A percentile compares a stretch with the other conserved stretches of the same genome.
Conservation (phyloP, 2,888 invertebrate species). For the Athripsodes cinereus region DNA sequence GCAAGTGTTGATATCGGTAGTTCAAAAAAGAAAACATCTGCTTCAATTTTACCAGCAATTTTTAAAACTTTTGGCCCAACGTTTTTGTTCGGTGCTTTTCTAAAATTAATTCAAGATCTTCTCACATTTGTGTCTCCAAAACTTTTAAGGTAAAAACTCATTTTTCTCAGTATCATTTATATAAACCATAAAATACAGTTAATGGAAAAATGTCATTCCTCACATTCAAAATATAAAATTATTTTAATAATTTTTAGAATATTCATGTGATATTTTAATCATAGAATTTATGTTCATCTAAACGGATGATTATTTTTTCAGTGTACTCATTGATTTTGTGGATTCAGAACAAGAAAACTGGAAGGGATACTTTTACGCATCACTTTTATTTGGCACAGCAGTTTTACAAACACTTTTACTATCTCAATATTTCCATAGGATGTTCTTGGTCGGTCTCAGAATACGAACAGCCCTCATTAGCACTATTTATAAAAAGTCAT, state of each 20-base stretch:
- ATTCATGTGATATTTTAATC: not conserved
- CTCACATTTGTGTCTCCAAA: slow-evolving; percentile 88
- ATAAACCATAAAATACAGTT: not conserved
- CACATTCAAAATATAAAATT: no score
- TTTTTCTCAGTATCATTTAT: not conserved
- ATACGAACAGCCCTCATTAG: slow-evolving; percentile 85
- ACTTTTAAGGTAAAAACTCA: slow-evolving; percentile 64
- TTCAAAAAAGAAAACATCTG: slow-evolving; percentile 59
- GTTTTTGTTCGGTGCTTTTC: slow-evolving; percentile 76
- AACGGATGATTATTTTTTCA: no score
- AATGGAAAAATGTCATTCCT: not conserved
- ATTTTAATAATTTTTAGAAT: no score
- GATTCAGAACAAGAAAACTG: slow-evolving; percentile 56
- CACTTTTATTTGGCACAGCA: slow-evolving; percentile 67
- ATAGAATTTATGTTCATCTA: not conserved
- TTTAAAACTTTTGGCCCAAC: slow-evolving; percentile 82
- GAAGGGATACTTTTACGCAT: slow-evolving; percentile 84
- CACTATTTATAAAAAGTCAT: slow-evolving; percentile 81
- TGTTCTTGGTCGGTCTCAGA: slow-evolving; percentile 86
- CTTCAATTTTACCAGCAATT: slow-evolving; percentile 80
- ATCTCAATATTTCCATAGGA: slow-evolving; percentile 86
- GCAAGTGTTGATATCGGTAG: slow-evolving; percentile 67
- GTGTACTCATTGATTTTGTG: slow-evolving; percentile 68
- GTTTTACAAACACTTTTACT: slow-evolving; percentile 75
- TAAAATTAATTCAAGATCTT: slow-evolving; percentile 78